Evolutionary conservation across 2,888 invertebrate species (phyloP).

Genomic region (Eupeodes luniger): DNA sequence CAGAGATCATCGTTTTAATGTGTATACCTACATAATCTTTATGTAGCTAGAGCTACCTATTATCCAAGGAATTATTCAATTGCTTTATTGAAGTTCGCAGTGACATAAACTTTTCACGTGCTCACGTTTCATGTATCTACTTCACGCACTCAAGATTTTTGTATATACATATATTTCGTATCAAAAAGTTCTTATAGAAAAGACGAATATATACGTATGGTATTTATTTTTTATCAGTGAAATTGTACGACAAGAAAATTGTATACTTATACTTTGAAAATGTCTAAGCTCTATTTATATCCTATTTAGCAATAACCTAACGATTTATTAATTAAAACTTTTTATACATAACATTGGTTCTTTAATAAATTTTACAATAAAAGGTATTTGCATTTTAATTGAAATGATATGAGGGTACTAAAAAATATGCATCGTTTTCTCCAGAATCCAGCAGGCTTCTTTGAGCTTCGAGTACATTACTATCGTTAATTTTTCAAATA

Average conservation of each 20-base stretch:
- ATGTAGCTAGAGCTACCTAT: not conserved
- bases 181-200: not conserved
- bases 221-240: not conserved
- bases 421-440: not conserved
- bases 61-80: constrained; percentile 41
- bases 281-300: not conserved
- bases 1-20: constrained; percentile 12
- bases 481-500: constrained; percentile 30
- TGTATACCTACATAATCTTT: not conserved
- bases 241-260: not conserved
- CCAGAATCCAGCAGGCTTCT: not conserved
- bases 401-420: constrained; percentile 19
- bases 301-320: not conserved
- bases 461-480: not conserved
- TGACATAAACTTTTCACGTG: constrained; percentile 39
- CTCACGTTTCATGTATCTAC: constrained; percentile 13
- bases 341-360: not conserved
- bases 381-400: constrained; percentile 31
- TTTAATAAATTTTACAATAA: not conserved
- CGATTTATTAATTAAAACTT: constrained; percentile 1
- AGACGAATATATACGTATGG: not conserved
- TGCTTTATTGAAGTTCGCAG: constrained; percentile 31
- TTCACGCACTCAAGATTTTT: constrained; percentile 4
- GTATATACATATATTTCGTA: no score
- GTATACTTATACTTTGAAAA: not conserved